A percentile compares a stretch with the other conserved stretches of the same genome.
phyloP scores from a whole-genome alignment of 2,888 invertebrate genomes.

The Dicyrtoma fusca region DNA sequence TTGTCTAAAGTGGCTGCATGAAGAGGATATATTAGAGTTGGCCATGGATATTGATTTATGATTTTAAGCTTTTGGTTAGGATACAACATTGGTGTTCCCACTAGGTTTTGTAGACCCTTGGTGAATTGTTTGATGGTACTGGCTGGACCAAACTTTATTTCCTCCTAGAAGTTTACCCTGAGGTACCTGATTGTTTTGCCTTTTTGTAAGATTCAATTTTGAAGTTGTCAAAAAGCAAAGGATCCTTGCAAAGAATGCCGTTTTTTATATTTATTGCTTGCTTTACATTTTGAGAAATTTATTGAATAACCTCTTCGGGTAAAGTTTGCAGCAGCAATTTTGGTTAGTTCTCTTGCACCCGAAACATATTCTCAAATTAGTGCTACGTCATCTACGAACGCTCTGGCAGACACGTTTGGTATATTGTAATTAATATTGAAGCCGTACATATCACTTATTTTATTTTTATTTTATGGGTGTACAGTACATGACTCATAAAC shows the following conservation, averaged over 20 bases:
- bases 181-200: constrained; percentile 35
- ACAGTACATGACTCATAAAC: no score
- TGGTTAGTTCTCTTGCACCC: no score
- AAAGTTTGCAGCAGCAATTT: no score
- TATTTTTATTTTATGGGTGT: no score
- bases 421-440: neutral
- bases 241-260: neutral
- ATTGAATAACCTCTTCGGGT: no score
- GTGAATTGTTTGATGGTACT: no score
- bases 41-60: constrained; percentile 28
- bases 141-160: constrained; percentile 26
- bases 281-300: no score
- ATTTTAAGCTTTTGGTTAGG: constrained; percentile 39
- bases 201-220: neutral
- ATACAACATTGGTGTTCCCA: constrained; percentile 11
- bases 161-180: constrained; percentile 31
- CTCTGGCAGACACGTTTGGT: neutral
- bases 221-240: neutral
- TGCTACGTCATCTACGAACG: constrained; percentile 29
- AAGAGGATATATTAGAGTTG: constrained; percentile 31
- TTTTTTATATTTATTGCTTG: no score
- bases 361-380: neutral
- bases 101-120: constrained; percentile 8
- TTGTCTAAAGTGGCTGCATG: constrained; percentile 18
- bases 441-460: constrained; percentile 19